phyloP scores from a whole-genome alignment of 2,113 vertebrate species.

The Pangasianodon hypophthalmus region DNA sequence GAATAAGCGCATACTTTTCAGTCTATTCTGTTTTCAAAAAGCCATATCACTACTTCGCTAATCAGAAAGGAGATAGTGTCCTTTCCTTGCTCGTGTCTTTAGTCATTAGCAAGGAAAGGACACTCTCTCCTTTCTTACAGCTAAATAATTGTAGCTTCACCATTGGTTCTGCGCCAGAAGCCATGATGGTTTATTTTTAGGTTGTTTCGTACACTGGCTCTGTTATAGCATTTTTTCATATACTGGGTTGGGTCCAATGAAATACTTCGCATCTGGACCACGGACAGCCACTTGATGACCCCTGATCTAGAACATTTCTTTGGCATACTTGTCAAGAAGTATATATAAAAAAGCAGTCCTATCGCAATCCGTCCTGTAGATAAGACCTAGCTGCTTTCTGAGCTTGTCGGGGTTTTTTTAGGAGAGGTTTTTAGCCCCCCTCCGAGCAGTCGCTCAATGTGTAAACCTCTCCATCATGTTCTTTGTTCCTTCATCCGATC shows the following conservation, averaged over 20 bases:
- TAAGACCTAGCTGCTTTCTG: constrained; percentile 28
- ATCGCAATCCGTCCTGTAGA: constrained; percentile 14
- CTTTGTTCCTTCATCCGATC: constrained; percentile 76
- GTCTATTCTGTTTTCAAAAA: background rate
- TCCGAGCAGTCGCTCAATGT: constrained; percentile 35
- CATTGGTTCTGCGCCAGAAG: constrained; percentile 2
- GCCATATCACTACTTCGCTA: background rate
- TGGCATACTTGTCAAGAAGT: background rate
- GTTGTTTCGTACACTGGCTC: background rate
- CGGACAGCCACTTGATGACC: background rate
- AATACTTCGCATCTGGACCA: background rate
- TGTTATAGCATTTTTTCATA: background rate
- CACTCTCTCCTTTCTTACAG: no score
- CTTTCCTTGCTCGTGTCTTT: background rate
- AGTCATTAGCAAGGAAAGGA: background rate
- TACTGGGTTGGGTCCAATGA: background rate
- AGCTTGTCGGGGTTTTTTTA: background rate
- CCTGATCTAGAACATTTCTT: background rate
- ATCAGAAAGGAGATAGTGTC: background rate
- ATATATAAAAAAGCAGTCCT: background rate
- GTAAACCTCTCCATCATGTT: constrained; percentile 64
- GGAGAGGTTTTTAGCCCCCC: constrained; percentile 27
- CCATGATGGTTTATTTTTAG: background rate
- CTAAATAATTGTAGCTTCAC: background rate
- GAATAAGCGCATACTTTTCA: background rate